Percentiles rank a stretch among this genome's conserved stretches.
Conservation (phyloP, 2,888 invertebrate genomes). For the Caenorhabditis auriculariae region DNA sequence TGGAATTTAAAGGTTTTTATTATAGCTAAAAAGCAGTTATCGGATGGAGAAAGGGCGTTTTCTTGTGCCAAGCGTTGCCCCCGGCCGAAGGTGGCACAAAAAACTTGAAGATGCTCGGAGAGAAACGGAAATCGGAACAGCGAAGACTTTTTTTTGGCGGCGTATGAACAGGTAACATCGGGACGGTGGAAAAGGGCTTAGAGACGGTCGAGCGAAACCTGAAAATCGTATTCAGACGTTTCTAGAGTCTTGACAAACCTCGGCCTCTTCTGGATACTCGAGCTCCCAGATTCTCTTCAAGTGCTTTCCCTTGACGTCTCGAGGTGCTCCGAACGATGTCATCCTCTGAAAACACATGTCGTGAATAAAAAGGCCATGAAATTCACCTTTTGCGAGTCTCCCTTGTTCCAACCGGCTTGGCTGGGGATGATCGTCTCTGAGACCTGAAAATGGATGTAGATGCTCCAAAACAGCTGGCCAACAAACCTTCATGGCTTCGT, state of each 20-base stretch:
- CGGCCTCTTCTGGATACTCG: constrained; percentile 59
- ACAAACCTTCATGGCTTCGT: constrained; percentile 60
- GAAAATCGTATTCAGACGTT: constrained; percentile 29
- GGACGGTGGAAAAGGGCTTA: constrained; percentile 20
- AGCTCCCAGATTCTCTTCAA: constrained; percentile 63
- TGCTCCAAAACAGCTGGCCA: not conserved
- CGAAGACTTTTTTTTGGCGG: too few species aligned
- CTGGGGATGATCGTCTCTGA: constrained; percentile 63
- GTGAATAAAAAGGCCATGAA: constrained; percentile 1
- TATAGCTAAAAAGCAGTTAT: too few species aligned
- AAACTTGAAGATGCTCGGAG: too few species aligned
- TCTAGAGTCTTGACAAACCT: constrained; percentile 12
- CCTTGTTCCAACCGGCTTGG: constrained; percentile 64
- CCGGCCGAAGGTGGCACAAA: too few species aligned
- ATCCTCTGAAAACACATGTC: constrained; percentile 33
- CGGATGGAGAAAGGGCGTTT: too few species aligned
- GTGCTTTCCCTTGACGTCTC: constrained; percentile 63
- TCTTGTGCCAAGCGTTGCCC: too few species aligned
- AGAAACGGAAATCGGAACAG: too few species aligned
- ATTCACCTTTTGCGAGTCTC: constrained; percentile 62
- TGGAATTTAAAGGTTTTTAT: too few species aligned
- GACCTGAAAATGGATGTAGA: constrained; percentile 15
- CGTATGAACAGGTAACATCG: not conserved
- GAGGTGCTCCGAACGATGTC: constrained; percentile 61
- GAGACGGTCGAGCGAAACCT: constrained; percentile 58